phyloP scores from a whole-genome alignment of 2,888 invertebrate species.

The Cantharis lateralis region DNA sequence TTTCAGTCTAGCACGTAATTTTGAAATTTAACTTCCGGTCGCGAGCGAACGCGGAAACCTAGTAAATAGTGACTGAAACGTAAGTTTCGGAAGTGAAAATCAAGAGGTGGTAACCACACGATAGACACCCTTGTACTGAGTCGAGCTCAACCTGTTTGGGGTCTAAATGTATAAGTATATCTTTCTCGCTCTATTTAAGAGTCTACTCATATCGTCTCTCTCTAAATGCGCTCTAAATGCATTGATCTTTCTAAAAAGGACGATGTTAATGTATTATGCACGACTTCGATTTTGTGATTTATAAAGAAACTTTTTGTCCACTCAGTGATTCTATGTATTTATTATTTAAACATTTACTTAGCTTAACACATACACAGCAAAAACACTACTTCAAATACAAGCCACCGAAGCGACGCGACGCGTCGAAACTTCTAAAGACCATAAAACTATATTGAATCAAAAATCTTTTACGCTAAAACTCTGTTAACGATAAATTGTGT shows the following conservation, averaged over 20 bases:
- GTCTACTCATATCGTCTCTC: neutral
- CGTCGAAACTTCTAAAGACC: neutral
- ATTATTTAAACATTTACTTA: neutral
- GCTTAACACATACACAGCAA: neutral
- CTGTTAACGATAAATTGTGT: neutral
- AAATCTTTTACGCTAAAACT: neutral
- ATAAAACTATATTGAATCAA: neutral
- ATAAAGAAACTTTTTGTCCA: neutral
- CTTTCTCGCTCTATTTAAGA: slow-evolving; percentile 11
- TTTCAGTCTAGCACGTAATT: neutral
- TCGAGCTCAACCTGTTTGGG: slow-evolving; percentile 33
- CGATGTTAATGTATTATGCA: slow-evolving; percentile 19
- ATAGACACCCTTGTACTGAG: slow-evolving; percentile 33
- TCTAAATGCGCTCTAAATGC: slow-evolving; percentile 16
- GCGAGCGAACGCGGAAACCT: slow-evolving; percentile 1
- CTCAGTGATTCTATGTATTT: neutral
- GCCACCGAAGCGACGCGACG: neutral
- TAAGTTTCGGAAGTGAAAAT: slow-evolving; percentile 9
- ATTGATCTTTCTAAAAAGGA: slow-evolving; percentile 22
- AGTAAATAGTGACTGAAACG: slow-evolving; percentile 5
- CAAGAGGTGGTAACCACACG: slow-evolving; percentile 25
- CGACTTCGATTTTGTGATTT: slow-evolving; percentile 6
- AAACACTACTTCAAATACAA: neutral
- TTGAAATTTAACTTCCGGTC: neutral
- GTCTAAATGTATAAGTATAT: slow-evolving; percentile 20